Conservation (phyloP, 2,797 vertebrate species). For the Harpagifer antarcticus region DNA sequence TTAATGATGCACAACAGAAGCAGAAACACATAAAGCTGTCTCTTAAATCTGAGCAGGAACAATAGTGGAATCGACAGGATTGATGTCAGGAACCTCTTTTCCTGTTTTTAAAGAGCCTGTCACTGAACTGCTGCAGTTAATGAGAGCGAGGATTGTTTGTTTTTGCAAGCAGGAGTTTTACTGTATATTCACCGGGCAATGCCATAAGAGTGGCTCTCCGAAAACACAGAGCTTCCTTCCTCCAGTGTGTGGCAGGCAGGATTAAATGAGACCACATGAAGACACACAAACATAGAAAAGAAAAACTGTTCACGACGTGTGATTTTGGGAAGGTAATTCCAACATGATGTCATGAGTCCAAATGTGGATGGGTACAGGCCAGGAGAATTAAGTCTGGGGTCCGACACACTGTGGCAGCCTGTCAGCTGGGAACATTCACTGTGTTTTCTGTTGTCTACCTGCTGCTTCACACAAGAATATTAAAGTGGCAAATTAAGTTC, state of each 20-base stretch:
- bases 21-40: constrained; percentile 63
- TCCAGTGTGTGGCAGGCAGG: constrained; percentile 20
- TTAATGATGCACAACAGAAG: constrained; percentile 18
- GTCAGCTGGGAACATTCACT: constrained; percentile 21
- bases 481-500: too few species aligned
- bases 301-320: constrained; percentile 1
- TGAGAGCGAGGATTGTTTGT: constrained; percentile 39
- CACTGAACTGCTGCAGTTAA: constrained; percentile 15
- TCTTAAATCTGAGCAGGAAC: constrained; percentile 71
- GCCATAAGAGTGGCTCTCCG: constrained; percentile 24
- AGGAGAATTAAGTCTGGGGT: constrained; percentile 30
- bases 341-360: constrained; percentile 25
- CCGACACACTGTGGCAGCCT: not conserved
- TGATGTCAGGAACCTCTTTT: constrained; percentile 57
- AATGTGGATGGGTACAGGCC: not conserved
- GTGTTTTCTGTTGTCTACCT: not conserved
- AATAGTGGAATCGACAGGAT: constrained; percentile 52
- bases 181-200: constrained; percentile 23
- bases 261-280: constrained; percentile 4
- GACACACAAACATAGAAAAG: constrained; percentile 9
- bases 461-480: not conserved
- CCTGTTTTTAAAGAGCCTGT: constrained; percentile 50
- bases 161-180: constrained; percentile 33
- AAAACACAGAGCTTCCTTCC: constrained; percentile 63
- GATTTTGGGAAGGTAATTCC: not conserved